A percentile compares a stretch with the other conserved stretches of the same genome.
phyloP scores from a whole-genome alignment of 2,888 invertebrate species.

The Amblyjoppa proteus region DNA sequence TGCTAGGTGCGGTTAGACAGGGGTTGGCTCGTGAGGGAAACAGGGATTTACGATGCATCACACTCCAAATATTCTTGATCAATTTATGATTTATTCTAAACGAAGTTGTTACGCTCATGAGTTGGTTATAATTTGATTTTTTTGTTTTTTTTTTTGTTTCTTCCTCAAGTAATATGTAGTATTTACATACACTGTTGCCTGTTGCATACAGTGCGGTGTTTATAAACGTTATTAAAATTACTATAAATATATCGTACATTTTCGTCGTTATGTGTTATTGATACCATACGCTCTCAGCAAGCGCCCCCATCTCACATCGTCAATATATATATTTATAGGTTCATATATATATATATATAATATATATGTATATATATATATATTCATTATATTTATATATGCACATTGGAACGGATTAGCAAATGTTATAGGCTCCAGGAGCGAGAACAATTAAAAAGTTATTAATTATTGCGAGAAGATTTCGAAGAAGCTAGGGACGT shows the following conservation, averaged over 20 bases:
- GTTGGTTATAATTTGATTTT: conserved; percentile 79
- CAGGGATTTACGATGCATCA: conserved; percentile 75
- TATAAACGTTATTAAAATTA: conserved; percentile 85
- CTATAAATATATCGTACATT: conserved; percentile 84
- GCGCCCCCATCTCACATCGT: conserved; percentile 67
- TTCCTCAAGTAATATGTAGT: conserved; percentile 79
- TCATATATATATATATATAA: conserved; percentile 67
- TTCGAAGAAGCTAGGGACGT: conserved; percentile 66
- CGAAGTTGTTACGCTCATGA: conserved; percentile 83
- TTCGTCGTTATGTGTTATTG: conserved; percentile 75
- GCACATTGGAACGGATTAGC: conserved; percentile 82
- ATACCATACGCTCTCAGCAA: conserved; percentile 77
- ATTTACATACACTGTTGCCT: conserved; percentile 80
- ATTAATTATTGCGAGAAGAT: conserved; percentile 69
- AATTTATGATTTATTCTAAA: conserved; percentile 85
- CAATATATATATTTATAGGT: conserved; percentile 72
- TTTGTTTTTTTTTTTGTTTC: conserved; percentile 69
- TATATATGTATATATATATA: conserved; percentile 73
- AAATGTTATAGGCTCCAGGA: conserved; percentile 78
- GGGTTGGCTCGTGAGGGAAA: conserved; percentile 51
- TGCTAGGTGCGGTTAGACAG: conserved; percentile 66
- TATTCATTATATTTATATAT: conserved; percentile 68
- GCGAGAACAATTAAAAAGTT: conserved; percentile 72
- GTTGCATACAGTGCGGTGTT: conserved; percentile 77
- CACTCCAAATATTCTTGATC: conserved; percentile 79